These are phyloP conservation scores for Xestia rhomboidea DNA, from an alignment of 2,888 invertebrate genomes.

Conservation along the genomic window DNA sequence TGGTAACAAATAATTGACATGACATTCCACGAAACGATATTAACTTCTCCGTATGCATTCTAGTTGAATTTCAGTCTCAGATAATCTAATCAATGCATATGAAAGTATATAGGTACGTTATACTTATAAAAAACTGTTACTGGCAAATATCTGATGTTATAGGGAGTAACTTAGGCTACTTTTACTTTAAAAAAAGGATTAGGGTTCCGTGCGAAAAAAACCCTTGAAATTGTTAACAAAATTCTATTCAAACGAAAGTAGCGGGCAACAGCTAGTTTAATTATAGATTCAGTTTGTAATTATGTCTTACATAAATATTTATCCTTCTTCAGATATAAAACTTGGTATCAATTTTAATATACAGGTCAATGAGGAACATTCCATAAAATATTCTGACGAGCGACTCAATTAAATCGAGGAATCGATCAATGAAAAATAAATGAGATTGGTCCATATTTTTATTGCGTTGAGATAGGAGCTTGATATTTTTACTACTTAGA, in stretches of 20 bases:
- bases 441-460: constrained; percentile 11
- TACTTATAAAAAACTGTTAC: too few relatives aligned
- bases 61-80: neutral
- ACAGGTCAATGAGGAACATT: constrained; percentile 11
- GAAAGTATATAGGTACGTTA: too few relatives aligned
- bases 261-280: neutral
- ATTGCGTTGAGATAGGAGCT: neutral
- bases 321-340: neutral
- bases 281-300: neutral
- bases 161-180: too few relatives aligned
- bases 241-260: too few relatives aligned
- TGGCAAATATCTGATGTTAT: too few relatives aligned
- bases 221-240: too few relatives aligned
- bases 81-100: neutral
- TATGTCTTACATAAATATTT: neutral
- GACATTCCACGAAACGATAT: neutral
- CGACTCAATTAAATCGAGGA: constrained; percentile 1
- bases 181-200: too few relatives aligned
- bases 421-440: constrained; percentile 13
- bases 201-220: too few relatives aligned
- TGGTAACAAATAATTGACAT: neutral
- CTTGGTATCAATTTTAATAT: neutral
- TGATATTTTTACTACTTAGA: constrained; percentile 4
- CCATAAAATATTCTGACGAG: constrained; percentile 1
- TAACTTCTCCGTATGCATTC: neutral